Base-by-base conservation (phyloP, 2,888 invertebrate genomes). In the Agrochola circellaris region DNA sequence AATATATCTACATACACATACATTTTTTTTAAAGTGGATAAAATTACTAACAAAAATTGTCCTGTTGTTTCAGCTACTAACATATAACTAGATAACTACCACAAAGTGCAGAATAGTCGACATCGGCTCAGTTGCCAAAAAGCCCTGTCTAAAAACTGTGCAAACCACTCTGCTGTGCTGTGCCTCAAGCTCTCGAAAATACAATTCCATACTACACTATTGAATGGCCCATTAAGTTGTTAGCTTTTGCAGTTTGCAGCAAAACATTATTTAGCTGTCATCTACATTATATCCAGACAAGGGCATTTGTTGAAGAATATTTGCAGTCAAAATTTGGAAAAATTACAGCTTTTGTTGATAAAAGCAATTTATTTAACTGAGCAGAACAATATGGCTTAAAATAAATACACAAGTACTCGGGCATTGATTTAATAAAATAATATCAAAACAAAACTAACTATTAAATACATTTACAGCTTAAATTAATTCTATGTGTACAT, bases 391-490 rank as follows among this genome's bases (percentile, higher is more conserved):
- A 26, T 4, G n/a, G 15, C 5, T 75, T 26, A 42, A 60, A 65
- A 56, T 51, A 71, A 62, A 73, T 30, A 58, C n/a, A 60, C 13
- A 58, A 45, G 2, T 83, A 86, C 58, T 42, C 23, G 8, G 42
- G 60, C 23, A 79, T 77, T 88, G 89, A 91, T 91, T 90, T 91
- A 89, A 75, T 90, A 82, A 85, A 84, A 82, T 81, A 86, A 84
- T 77, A 82, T 86, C 71, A 82, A 82, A 89, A 85, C 77, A 85
- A 84, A 82, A 81, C 79, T 79, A 75, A 66, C 68, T 84, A 86
- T 61, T 87, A 82, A 84, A 81, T 83, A 86, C 83, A 89, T 88
- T 89, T 88, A 91, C 81, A 90, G 79, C 88, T 90, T 92, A 90
- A 79, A 76, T 74, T 78, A 85, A 82, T 73, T 80, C 78, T 78